Base-by-base conservation (phyloP, 1,140 invertebrate species). In the Heliconius congener region DNA sequence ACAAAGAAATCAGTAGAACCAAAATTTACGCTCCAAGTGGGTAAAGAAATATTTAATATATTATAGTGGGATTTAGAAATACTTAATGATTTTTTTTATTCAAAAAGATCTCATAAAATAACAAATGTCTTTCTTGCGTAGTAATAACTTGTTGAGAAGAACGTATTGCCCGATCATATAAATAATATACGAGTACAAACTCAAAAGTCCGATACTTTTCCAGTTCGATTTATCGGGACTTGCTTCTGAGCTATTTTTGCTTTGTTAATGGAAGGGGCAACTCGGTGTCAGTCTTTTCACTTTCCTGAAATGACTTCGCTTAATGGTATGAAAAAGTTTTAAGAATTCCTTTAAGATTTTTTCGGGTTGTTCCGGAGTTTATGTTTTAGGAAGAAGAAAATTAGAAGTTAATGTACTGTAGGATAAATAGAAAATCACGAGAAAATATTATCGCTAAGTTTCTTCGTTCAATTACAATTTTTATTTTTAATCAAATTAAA, bases 241-340 rank as follows among this genome's bases (percentile, higher is more conserved):
- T 84, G 82, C 84, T 83, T 85, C 80, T 81, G 60, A 86, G 87
- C 85, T 84, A 88, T 88, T 87, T 87, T 86, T 87, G 84, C 84
- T 87, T 84, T 86, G 86, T 89, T 91, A 91, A 91, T 91, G 88
- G 89, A 90, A 88, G 85, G 86, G 84, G 86, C 85, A 86, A 82
- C 82, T 86, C 75, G 82, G 85, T 86, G 85, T 86, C 85, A 81
- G 77, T 82, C 83, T 86, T 88, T 88, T 87, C 85, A 87, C 87
- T 90, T 89, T 86, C 81, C 79, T 85, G 80, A 84, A 84, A 90
- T 87, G 88, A 86, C 87, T 90, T 82, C 80, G 86, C 83, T 83
- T 86, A 84, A 89, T 86, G 84, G 83, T 87, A 85, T 85, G 84
- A 88, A 87, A 90, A 86, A 88, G 82, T 86, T 87, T 88, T 83